A percentile compares a stretch with the other conserved stretches of the same genome.
These are phyloP conservation scores for Sebastes matsubarae DNA, from an alignment of 2,797 vertebrate genomes.

Conservation along the genomic window DNA sequence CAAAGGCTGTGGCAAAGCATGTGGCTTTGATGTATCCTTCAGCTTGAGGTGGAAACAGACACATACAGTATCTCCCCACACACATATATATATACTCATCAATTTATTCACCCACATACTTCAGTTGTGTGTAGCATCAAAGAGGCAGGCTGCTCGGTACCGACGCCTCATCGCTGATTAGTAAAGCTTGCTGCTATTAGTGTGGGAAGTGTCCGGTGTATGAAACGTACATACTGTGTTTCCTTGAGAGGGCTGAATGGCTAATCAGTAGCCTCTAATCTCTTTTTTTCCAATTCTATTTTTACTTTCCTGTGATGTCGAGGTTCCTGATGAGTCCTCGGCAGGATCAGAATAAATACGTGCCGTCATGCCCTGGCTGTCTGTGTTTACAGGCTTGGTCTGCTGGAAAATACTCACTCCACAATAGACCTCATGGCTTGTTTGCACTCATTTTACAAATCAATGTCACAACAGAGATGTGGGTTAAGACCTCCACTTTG, in stretches of 20 bases:
- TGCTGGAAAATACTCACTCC: neutral
- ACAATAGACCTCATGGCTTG: conserved; percentile 15
- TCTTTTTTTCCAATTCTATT: neutral
- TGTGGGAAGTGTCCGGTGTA: conserved; percentile 9
- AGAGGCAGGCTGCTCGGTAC: neutral
- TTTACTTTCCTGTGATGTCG: neutral
- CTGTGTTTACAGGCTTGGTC: neutral
- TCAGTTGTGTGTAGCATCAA: conserved; percentile 24
- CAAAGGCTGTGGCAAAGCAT: conserved; percentile 8
- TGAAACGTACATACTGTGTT: neutral
- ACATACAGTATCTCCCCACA: neutral
- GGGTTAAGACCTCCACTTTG: conserved; percentile 16
- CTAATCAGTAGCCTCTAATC: neutral
- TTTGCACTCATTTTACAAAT: conserved; percentile 26
- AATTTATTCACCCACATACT: conserved; percentile 37
- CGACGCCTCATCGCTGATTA: conserved; percentile 20
- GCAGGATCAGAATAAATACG: neutral
- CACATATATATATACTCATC: conserved; percentile 16
- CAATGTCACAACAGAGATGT: conserved; percentile 12
- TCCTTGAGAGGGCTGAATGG: neutral
- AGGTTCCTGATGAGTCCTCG: conserved; percentile 1
- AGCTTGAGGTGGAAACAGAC: conserved; percentile 22
- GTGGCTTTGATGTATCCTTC: conserved; percentile 39
- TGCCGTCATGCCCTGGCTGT: neutral
- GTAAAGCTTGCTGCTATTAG: conserved; percentile 23